Conservation (phyloP, 1,140 invertebrate genomes). For the Campoletis sonorensis region DNA sequence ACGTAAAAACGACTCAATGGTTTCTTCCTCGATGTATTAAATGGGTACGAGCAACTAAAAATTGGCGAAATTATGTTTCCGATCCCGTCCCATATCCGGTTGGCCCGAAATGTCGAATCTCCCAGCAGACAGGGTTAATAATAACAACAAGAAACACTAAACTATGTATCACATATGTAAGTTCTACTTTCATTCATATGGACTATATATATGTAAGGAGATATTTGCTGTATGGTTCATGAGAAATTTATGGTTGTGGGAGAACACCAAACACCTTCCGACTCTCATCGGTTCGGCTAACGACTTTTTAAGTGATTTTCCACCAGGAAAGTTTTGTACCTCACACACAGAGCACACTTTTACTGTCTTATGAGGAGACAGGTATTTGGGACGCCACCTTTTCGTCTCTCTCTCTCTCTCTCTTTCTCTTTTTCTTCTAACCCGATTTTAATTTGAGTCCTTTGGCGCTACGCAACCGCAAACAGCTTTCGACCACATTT, state of each 20-base stretch:
- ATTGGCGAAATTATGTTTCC: background rate
- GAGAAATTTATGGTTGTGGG: conserved; percentile 43
- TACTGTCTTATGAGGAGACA: background rate
- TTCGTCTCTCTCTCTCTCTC: conserved; percentile 3
- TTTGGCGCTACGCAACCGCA: conserved; percentile 59
- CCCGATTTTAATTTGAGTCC: conserved; percentile 69
- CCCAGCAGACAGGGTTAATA: background rate
- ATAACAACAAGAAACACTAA: background rate
- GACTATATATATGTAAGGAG: background rate
- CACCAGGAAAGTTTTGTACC: conserved; percentile 47
- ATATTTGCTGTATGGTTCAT: background rate
- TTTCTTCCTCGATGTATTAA: too few species aligned
- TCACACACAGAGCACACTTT: background rate
- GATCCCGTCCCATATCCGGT: background rate
- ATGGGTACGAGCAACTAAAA: too few species aligned
- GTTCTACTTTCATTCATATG: background rate
- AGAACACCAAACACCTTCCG: conserved; percentile 33
- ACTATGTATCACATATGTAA: background rate
- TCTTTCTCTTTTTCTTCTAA: conserved; percentile 58
- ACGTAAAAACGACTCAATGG: background rate
- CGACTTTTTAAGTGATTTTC: conserved; percentile 70
- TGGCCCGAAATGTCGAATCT: background rate
- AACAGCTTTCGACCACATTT: conserved; percentile 44
- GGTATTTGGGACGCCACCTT: conserved; percentile 5
- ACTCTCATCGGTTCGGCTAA: conserved; percentile 58